Evolutionary conservation across 1,140 invertebrate species (phyloP), one percentile per base, ranked within the genome.

Genomic region (Orius laevigatus): DNA sequence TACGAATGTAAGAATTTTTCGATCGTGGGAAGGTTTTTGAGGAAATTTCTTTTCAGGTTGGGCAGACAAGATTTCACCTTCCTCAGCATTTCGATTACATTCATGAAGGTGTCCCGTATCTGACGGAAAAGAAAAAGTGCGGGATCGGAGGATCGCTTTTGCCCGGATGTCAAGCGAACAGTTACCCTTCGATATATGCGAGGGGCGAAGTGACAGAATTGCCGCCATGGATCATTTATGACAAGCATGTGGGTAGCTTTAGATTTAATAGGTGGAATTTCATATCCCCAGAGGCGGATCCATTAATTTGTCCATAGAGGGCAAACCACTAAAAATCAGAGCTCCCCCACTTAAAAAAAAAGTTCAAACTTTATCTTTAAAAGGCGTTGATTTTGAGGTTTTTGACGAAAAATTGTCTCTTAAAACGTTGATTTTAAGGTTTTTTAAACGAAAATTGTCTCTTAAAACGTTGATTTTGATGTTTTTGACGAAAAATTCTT

Each of bases 141-240:
- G 55, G 66, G 57, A 67, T 61, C 59, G 36, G 63, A 53, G 53
- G 68, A 51, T 61, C 31, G 53, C 59, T 46, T 48, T 44, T 58
- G 5, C 56, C 55, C 15, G 48, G 58, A 20, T 18, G 55, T 3
- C 48, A 58, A 36, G 43, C 55, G 8, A 14, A 19, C 10, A 52
- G 54, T 46, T 69, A 69, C 57, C 77, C 77, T 0, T 76, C 78
- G 0, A 55, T 84, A 54, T 79, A 79, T 64, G 68, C 73, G 1
- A 67, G 71, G 18, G 77, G 80, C 46, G 74, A 81, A 57, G 74
- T 71, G 2, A 68, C 72, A 1, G 77, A 79, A 55, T 56, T 81
- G 34, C 87, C 87, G 1, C 66, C 80, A 1, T 93, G 88, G 88
- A 68, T 92, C 20, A 75, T 79, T 36, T 90, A 81, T 63, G 86